These are phyloP conservation scores for Emydura subglobosa DNA, from an alignment of 2,113 vertebrate species.

Conservation along the genomic window DNA sequence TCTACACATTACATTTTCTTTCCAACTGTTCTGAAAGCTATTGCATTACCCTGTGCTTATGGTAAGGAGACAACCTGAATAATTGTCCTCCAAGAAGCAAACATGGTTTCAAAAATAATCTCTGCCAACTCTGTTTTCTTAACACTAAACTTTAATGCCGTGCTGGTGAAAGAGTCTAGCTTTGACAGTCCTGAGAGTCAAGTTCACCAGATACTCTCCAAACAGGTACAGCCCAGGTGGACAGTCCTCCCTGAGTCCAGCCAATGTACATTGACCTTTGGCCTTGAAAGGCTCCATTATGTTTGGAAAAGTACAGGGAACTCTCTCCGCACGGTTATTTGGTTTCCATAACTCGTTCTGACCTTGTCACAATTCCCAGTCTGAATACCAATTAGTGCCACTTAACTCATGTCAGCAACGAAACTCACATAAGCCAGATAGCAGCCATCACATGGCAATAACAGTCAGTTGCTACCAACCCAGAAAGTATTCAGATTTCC, in stretches of 20 bases:
- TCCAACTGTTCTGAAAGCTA: background rate
- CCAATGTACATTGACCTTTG: rapidly evolving
- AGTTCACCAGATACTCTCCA: background rate
- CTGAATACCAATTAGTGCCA: rapidly evolving
- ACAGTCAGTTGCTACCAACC: rapidly evolving
- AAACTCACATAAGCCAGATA: background rate
- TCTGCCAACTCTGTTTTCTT: background rate
- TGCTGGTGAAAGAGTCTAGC: background rate
- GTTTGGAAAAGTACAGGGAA: background rate
- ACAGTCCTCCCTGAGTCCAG: rapidly evolving
- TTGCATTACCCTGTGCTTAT: background rate
- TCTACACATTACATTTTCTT: background rate
- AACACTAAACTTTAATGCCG: background rate
- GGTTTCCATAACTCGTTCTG: rapidly evolving
- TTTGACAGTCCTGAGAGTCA: background rate
- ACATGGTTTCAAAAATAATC: background rate
- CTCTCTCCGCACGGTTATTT: background rate
- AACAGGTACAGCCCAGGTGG: rapidly evolving
- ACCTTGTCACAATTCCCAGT: background rate
- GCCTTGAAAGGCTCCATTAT: rapidly evolving
- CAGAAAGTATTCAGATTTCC: rapidly evolving
- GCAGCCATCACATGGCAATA: background rate
- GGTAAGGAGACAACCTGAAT: constrained; percentile 20
- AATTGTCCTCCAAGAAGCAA: background rate
- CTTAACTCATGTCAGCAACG: background rate